phyloP scores from a whole-genome alignment of 2,797 vertebrate genomes.

The Trachurus trachurus region DNA sequence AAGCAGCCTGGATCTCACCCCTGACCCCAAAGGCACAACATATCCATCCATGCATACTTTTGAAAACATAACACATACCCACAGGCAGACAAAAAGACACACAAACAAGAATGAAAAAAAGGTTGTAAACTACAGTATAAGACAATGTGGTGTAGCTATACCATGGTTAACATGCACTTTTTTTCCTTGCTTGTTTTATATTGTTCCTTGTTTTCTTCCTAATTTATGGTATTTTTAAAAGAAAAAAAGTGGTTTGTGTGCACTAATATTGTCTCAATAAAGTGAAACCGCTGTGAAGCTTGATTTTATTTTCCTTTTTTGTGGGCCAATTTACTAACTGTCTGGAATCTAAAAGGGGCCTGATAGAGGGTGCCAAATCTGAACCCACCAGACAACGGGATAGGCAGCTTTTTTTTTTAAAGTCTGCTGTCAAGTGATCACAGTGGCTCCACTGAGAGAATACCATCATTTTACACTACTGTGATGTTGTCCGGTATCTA shows the following conservation, averaged over 20 bases:
- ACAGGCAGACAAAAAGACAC: conserved; percentile 69
- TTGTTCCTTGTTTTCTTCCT: conserved; percentile 82
- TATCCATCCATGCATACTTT: conserved; percentile 68
- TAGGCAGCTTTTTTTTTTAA: conserved; percentile 59
- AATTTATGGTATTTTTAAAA: conserved; percentile 83
- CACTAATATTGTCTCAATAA: conserved; percentile 84
- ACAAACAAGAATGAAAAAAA: conserved; percentile 77
- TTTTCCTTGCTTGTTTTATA: conserved; percentile 84
- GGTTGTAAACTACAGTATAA: conserved; percentile 81
- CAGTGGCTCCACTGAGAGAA: conserved; percentile 64
- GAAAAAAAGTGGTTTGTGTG: conserved; percentile 82
- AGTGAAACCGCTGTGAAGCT: conserved; percentile 83
- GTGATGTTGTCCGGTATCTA: conserved; percentile 69
- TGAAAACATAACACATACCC: conserved; percentile 54
- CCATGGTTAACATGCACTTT: conserved; percentile 84
- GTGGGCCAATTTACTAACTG: conserved; percentile 71
- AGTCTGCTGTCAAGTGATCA: conserved; percentile 61
- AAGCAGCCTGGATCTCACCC: conserved; percentile 90
- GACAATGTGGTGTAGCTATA: conserved; percentile 74
- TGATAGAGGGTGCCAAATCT: conserved; percentile 46
- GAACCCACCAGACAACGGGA: conserved; percentile 46
- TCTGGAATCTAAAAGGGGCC: conserved; percentile 52
- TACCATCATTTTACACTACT: conserved; percentile 69
- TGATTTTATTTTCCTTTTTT: conserved; percentile 68
- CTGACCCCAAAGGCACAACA: conserved; percentile 63